A percentile compares a stretch with the other conserved stretches of the same genome.
These are phyloP conservation scores for Conus canariensis DNA, from an alignment of 2,888 invertebrate genomes.

Conservation along the genomic window DNA sequence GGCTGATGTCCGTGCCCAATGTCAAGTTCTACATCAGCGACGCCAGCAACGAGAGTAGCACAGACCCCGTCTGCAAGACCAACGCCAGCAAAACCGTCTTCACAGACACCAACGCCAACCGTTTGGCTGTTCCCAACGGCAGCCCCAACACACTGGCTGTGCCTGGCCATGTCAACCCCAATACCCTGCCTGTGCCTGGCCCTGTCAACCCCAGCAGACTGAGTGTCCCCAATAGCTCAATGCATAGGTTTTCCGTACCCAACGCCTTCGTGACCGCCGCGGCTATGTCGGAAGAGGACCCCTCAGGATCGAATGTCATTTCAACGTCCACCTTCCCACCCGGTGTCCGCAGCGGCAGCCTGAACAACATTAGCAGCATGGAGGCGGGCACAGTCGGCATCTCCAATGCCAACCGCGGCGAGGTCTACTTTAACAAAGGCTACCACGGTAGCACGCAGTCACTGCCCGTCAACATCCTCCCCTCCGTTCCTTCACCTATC, in stretches of 20 bases:
- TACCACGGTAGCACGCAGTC: neutral
- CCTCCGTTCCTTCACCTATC: slow-evolving; percentile 40
- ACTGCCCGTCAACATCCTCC: slow-evolving; percentile 32
- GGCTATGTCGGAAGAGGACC: neutral
- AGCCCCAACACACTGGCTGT: neutral
- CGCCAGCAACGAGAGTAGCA: slow-evolving; percentile 13
- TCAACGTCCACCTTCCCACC: neutral
- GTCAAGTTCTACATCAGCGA: slow-evolving; percentile 18
- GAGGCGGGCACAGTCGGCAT: neutral
- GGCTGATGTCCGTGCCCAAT: slow-evolving; percentile 31
- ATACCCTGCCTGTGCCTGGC: neutral
- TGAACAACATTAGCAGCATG: neutral
- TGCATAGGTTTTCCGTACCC: neutral
- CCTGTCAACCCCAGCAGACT: neutral
- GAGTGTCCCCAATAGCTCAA: neutral
- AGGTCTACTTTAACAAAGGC: neutral
- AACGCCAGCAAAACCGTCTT: neutral
- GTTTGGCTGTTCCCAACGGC: neutral
- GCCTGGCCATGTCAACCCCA: neutral
- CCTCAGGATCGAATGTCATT: neutral
- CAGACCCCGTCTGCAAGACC: neutral
- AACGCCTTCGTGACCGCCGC: neutral
- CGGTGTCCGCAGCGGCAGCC: neutral
- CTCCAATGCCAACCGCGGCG: no score
- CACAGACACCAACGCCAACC: neutral